Evolutionary conservation across 2,888 invertebrate species (phyloP), one percentile per base, ranked within the genome.

Genomic region (Noctuana brunneofusca): DNA sequence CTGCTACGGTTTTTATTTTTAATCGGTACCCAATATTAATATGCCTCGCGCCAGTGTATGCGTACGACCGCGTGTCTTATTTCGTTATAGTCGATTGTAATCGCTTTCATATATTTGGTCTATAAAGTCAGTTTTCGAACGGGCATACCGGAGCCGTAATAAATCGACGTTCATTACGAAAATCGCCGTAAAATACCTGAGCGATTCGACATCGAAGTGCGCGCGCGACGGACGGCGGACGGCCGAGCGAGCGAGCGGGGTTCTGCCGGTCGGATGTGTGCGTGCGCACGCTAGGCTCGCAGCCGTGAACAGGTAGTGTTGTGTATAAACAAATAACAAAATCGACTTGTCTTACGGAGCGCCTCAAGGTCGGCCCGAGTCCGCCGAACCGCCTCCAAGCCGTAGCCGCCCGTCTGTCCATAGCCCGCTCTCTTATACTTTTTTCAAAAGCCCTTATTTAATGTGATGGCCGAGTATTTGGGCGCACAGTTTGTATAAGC

Each of bases 401-500:
- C 75, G 70, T 68, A 72, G 71, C 69, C 70, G 69, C 71, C 73
- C 75, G 71, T 73, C 74, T 75, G 75, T 78, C 81, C 81, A 78
- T 74, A 73, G 72, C 74, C 76, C 75, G 77, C 72, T 66, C 75
- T 85, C 81, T 83, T 84, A 74, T 78, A 74, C 75, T 81, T 84
- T 84, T 75, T 85, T 82, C 80, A 78, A 85, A 86, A 84, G 83
- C 86, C 82, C 85, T 89, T 89, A 89, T 89, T 90, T 89, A 90
- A 89, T 87, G 86, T 87, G 87, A 86, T 87, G 87, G 84, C 76
- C 78, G 87, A 87, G 88, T 89, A 89, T 90, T 90, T 89, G 90
- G 88, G 89, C 85, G 86, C 87, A 86, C 89, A 85, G 89, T 89
- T 89, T 90, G 89, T 90, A 89, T 89, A 89, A 89, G 89, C 89